phyloP scores from a whole-genome alignment of 35 echinoderm and acorn worm species.

The Chiridota heheva region DNA sequence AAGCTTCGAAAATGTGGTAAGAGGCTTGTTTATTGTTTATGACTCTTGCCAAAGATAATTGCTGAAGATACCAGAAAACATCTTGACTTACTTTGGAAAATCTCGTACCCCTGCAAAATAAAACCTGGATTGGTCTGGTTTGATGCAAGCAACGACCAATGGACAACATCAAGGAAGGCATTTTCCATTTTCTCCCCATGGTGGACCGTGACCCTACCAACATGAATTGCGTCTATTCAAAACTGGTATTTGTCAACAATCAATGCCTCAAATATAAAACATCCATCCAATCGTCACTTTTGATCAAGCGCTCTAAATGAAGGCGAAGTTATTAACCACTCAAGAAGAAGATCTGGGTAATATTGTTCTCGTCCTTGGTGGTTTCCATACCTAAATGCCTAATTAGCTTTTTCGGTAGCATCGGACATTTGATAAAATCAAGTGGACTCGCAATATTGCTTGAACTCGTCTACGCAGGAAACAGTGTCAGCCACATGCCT shows the following conservation, averaged over 20 bases:
- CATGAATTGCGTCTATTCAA: constrained; percentile 23
- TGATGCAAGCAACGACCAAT: constrained; percentile 1
- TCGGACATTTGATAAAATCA: constrained; percentile 21
- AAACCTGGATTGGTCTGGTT: constrained; percentile 21
- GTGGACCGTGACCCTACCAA: constrained; percentile 6
- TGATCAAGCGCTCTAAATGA: constrained; percentile 23
- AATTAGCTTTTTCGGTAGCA: constrained; percentile 31
- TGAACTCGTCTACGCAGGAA: constrained; percentile 9
- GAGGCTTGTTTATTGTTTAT: background rate
- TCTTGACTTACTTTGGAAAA: constrained; percentile 24
- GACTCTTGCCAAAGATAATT: background rate
- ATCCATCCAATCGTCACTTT: background rate
- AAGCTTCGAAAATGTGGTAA: background rate
- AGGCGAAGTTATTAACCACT: too few relatives aligned
- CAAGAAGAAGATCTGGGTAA: background rate
- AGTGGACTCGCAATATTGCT: constrained; percentile 1
- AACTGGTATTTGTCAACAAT: background rate
- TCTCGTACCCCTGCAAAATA: background rate
- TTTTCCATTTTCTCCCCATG: constrained; percentile 40
- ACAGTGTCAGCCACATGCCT: background rate
- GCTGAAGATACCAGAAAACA: background rate
- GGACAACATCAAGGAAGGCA: constrained; percentile 22
- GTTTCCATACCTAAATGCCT: constrained; percentile 27
- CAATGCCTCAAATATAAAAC: background rate
- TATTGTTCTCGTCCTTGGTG: constrained; percentile 12